Evolutionary conservation across 2,888 invertebrate genomes (phyloP), one percentile per base, ranked within the genome.

Genomic region (Dynastes grantii): DNA sequence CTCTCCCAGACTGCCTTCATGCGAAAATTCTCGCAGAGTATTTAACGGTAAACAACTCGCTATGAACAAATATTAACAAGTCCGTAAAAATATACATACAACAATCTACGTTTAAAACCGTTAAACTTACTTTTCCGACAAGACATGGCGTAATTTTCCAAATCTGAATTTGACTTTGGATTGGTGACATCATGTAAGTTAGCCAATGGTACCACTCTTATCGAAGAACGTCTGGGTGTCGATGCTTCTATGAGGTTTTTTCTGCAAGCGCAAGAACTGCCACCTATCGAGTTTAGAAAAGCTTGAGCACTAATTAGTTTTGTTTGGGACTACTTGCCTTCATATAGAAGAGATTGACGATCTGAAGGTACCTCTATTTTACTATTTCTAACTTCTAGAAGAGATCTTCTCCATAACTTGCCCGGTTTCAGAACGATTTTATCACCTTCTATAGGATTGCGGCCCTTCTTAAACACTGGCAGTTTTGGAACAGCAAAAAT

Each of bases 381-480:
- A 22, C 68, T 77, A 27, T 77, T 77, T 16, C 67, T 55, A 0
- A 68, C 61, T 53, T 65, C 45, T 71, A 73, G 1, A 13, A 78
- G 27, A 1, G 78, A 78, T 11, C 78, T 51, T 8, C 78, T 37
- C 78, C 78, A 78, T 2, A 64, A 65, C 22, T 78, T 78, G n/a
- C 78, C 78, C 5, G 78, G 75, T 40, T 73, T 78, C n/a, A 78
- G 55, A 6, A 78, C 63, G 29, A 71, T 22, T 27, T 73, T 61
- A 4, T 64, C 67, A 6, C 22, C 53, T 4, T 40, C 32, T 8
- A 11, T 29, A 13, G 73, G 8, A 22, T 61, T 29, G 5, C 11
- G 11, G 2, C 27, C 61, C 11, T 40, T 75, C 45, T 61, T 63
- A 45, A 40, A 0, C 2, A 32, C 4, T 22, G 55, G 55, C 6